Percentiles rank a stretch among this genome's conserved stretches.
Evolutionary conservation across 2,113 vertebrate genomes (phyloP).

Genomic region (Leuciscus idus): DNA sequence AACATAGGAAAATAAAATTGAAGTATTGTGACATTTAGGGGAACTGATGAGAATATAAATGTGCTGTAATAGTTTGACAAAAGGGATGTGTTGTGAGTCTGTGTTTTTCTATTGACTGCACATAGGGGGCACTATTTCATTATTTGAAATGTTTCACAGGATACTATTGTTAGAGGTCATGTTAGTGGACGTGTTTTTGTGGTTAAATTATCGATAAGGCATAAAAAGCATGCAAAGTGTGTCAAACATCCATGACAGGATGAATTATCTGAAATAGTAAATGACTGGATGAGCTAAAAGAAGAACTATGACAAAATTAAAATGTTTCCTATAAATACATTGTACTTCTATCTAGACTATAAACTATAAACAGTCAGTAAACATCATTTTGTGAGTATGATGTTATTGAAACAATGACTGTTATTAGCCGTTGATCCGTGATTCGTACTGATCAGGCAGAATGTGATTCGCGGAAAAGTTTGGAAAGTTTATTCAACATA

Average conservation of each 20-base stretch:
- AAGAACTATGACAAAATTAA: not conserved
- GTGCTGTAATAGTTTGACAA: not conserved
- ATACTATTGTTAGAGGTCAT: conserved; percentile 2
- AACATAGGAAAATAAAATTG: not conserved
- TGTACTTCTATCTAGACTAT: not conserved
- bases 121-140: not conserved
- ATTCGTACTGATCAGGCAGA: too few species aligned
- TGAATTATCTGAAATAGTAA: not conserved
- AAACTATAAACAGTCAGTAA: not conserved
- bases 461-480: too few species aligned
- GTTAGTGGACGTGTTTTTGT: not conserved
- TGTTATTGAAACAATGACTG: not conserved
- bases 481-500: too few species aligned
- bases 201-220: not conserved
- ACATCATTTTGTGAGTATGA: not conserved
- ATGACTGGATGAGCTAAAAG: not conserved
- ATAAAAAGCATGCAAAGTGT: not conserved
- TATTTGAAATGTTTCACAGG: not conserved
- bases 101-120: not conserved
- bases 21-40: not conserved
- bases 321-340: too few species aligned
- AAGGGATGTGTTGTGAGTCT: not conserved
- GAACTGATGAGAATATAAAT: not conserved
- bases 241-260: not conserved
- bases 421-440: too few species aligned